These are phyloP conservation scores for Pelmatolapia mariae DNA, from an alignment of 2,113 vertebrate species.

Conservation along the genomic window DNA sequence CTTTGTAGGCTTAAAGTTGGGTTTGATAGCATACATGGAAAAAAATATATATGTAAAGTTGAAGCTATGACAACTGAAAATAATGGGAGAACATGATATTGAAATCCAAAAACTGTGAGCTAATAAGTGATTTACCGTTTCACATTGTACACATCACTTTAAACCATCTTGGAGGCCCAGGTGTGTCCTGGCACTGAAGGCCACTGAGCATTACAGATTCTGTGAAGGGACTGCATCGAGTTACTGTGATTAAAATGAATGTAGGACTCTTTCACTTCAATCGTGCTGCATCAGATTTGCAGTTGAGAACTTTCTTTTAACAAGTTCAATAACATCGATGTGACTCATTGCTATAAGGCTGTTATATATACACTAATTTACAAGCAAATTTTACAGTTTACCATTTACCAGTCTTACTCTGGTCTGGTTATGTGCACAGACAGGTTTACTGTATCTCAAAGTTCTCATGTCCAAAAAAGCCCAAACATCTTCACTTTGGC, in stretches of 20 bases:
- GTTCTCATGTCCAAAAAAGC: background rate
- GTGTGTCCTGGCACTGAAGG: background rate
- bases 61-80: background rate
- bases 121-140: too few relatives aligned
- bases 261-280: background rate
- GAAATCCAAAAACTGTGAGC: background rate
- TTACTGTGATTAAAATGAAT: background rate
- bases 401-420: background rate
- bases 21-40: background rate
- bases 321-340: fast-evolving
- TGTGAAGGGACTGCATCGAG: background rate
- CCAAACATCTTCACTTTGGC: background rate
- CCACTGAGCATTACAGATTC: background rate
- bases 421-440: background rate
- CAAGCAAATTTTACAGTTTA: background rate
- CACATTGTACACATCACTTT: background rate
- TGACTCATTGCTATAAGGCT: background rate
- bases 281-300: background rate
- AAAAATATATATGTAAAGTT: background rate
- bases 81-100: background rate
- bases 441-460: background rate
- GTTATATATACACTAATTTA: background rate
- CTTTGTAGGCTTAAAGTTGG: background rate
- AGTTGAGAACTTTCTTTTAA: background rate
- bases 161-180: background rate